Conservation (phyloP, 2,797 vertebrate species). For the Picus viridis region DNA sequence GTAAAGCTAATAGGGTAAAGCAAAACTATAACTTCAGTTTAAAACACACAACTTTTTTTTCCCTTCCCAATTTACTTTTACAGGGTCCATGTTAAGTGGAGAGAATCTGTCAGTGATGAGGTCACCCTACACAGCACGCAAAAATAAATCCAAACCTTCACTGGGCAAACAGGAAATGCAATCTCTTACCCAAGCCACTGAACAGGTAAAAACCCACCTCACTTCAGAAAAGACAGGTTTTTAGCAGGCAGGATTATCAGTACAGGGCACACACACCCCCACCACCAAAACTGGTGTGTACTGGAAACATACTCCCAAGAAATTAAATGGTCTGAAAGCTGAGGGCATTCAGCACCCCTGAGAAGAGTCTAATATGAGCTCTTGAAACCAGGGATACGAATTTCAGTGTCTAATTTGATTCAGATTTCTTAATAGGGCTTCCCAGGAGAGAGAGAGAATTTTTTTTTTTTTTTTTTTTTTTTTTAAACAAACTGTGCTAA, state of each 20-base stretch:
- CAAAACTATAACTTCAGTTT: not conserved
- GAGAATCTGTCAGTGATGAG: not conserved
- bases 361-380: not conserved
- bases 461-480: not conserved
- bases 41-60: not conserved
- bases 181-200: not conserved
- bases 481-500: not conserved
- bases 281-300: not conserved
- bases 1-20: not conserved
- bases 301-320: not conserved
- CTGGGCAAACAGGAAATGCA: not conserved
- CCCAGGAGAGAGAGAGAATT: not conserved
- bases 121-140: not conserved
- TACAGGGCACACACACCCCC: rapidly evolving
- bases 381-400: not conserved
- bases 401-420: not conserved
- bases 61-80: slow-evolving; percentile 24
- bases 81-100: not conserved
- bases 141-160: not conserved
- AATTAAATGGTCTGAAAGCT: not conserved
- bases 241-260: not conserved
- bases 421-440: not conserved
- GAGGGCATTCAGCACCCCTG: not conserved
- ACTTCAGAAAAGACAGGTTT: not conserved
- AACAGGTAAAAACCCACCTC: slow-evolving; percentile 31